These are phyloP conservation scores for Hyaena hyaena DNA, from an alignment of 2,113 vertebrate genomes.

Conservation along the genomic window DNA sequence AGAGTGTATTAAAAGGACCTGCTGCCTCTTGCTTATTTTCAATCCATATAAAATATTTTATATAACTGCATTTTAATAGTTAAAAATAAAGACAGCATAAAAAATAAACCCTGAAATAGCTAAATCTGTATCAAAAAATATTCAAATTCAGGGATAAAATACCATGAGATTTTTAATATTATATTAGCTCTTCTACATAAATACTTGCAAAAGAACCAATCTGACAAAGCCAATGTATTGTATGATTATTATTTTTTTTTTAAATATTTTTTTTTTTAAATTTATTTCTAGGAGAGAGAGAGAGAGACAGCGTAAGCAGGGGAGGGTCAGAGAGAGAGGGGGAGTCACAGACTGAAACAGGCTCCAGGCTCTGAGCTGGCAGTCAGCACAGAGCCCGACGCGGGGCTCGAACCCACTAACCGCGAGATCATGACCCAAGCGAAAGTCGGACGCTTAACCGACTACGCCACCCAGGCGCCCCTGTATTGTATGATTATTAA, in stretches of 20 bases:
- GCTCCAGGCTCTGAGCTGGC: no score
- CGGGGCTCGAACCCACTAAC: no score
- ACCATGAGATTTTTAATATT: not conserved
- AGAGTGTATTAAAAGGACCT: slow-evolving; percentile 16
- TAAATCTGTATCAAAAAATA: not conserved
- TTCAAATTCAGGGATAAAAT: slow-evolving; percentile 26
- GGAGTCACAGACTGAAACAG: no score
- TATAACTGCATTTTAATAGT: not conserved
- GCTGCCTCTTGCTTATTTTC: slow-evolving; percentile 32
- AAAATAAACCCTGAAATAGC: slow-evolving; percentile 51
- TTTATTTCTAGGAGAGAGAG: no score
- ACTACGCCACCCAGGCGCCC: no score
- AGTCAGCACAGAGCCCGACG: no score
- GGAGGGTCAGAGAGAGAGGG: no score
- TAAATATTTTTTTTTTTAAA: no score
- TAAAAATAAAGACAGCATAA: slow-evolving; percentile 37
- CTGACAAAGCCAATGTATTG: not conserved
- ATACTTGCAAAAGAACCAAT: slow-evolving; percentile 21
- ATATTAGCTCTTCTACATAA: slow-evolving; percentile 44
- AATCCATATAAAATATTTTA: slow-evolving; percentile 40
- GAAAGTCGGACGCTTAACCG: no score
- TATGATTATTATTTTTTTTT: slow-evolving; percentile 10
- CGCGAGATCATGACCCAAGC: no score
- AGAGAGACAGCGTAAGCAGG: no score
- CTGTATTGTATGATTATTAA: not conserved